Evolutionary conservation across 1,140 invertebrate genomes (phyloP).

Genomic region (Sitodiplosis mosellana): DNA sequence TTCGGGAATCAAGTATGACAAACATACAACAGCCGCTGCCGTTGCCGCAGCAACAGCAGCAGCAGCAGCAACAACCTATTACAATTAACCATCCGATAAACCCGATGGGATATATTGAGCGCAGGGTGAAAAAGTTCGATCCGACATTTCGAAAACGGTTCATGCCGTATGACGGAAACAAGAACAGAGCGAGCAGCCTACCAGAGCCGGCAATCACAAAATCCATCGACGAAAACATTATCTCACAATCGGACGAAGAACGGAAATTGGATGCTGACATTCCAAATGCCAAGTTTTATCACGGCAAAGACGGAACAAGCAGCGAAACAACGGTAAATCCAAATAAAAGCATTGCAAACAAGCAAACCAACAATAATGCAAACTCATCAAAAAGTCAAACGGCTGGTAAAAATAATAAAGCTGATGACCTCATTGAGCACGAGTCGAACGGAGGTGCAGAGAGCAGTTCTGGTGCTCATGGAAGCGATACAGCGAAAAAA

Average conservation of each 20-base stretch:
- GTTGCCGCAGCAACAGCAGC: background rate
- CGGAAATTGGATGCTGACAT: conserved; percentile 13
- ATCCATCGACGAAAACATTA: too few species aligned
- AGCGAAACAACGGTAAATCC: too few species aligned
- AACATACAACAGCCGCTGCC: background rate
- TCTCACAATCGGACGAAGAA: too few species aligned
- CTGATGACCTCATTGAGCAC: background rate
- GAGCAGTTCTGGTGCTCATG: too few species aligned
- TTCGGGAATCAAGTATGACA: conserved; percentile 14
- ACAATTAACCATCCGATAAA: background rate
- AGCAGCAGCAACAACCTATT: conserved; percentile 1
- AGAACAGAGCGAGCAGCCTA: too few species aligned
- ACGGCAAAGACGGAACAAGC: background rate
- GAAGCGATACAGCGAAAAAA: too few species aligned
- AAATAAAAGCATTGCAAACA: too few species aligned
- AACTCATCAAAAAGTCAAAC: background rate
- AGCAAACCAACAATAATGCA: background rate
- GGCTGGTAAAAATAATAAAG: background rate
- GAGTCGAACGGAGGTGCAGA: too few species aligned
- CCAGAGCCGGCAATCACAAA: too few species aligned
- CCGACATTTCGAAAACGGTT: conserved; percentile 5
- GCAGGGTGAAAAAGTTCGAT: conserved; percentile 22
- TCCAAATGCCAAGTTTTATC: conserved; percentile 23
- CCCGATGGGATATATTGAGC: conserved; percentile 13
- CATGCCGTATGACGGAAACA: background rate